A percentile compares a stretch with the other conserved stretches of the same genome.
Evolutionary conservation across 2,113 vertebrate genomes (phyloP).

Genomic region (Sakesphorus luctuosus): DNA sequence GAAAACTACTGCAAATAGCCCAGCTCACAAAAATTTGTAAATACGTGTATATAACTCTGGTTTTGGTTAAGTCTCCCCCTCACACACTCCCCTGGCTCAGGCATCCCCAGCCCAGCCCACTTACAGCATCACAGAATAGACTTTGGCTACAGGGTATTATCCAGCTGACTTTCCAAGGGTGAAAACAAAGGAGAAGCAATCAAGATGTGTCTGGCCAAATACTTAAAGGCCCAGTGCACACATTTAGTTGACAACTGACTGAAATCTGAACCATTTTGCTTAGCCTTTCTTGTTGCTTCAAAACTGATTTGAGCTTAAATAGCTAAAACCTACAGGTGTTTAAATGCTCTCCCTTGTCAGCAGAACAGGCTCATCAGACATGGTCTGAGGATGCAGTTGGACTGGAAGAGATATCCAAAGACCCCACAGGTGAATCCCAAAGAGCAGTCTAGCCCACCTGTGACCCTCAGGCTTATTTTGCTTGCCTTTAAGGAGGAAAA

Average conservation of each 20-base stretch:
- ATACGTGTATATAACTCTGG: fast-evolving
- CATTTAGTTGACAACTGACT: slow-evolving; percentile 77
- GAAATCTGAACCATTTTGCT: slow-evolving; percentile 78
- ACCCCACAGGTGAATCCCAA: slow-evolving; percentile 55
- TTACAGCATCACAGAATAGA: neutral
- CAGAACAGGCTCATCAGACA: slow-evolving; percentile 59
- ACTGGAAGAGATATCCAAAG: slow-evolving; percentile 57
- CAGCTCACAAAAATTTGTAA: neutral
- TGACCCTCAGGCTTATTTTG: slow-evolving; percentile 62
- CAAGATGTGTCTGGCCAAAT: slow-evolving; percentile 77
- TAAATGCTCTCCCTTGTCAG: slow-evolving; percentile 74
- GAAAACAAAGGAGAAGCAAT: slow-evolving; percentile 75
- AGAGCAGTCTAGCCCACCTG: slow-evolving; percentile 58
- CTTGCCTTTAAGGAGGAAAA: slow-evolving; percentile 46
- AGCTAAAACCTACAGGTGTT: slow-evolving; percentile 75
- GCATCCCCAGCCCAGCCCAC: neutral
- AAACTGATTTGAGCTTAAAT: slow-evolving; percentile 72
- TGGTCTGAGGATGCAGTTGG: slow-evolving; percentile 47
- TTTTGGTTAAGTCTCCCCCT: neutral
- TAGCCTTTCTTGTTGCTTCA: slow-evolving; percentile 74
- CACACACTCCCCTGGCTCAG: too few relatives aligned
- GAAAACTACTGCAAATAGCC: neutral
- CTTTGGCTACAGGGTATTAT: slow-evolving; percentile 42
- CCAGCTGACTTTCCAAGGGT: slow-evolving; percentile 63
- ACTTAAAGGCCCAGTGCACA: slow-evolving; percentile 80